These are phyloP conservation scores for Tokudaia tokunoshimensis DNA, from an alignment of 2,797 vertebrate species.

Conservation along the genomic window DNA sequence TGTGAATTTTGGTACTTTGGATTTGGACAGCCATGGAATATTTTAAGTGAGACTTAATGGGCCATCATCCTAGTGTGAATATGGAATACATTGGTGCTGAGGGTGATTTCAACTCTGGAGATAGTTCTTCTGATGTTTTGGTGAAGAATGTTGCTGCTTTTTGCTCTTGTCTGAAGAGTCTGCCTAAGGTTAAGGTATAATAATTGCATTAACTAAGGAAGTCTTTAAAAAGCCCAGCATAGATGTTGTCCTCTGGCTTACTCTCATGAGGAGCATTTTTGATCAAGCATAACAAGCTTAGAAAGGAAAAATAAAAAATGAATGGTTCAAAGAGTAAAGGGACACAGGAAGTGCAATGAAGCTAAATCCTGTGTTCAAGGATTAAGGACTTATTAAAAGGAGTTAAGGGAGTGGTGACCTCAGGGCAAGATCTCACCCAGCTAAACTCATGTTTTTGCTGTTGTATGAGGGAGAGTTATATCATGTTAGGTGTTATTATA, in stretches of 20 bases:
- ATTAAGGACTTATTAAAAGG: not conserved
- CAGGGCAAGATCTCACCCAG: not conserved
- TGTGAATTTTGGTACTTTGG: too few relatives aligned
- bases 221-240: too few relatives aligned
- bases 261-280: not conserved
- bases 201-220: not conserved
- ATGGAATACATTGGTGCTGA: too few relatives aligned
- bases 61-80: too few relatives aligned
- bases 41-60: too few relatives aligned
- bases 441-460: too few relatives aligned
- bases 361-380: not conserved
- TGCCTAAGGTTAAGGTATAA: too few relatives aligned
- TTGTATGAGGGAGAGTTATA: not conserved
- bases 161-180: too few relatives aligned
- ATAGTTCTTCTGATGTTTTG: too few relatives aligned
- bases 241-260: not conserved
- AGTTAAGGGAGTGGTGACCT: not conserved
- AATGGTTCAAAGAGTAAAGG: not conserved
- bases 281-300: not conserved
- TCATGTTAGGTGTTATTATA: not conserved
- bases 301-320: not conserved
- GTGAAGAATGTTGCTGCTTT: too few relatives aligned
- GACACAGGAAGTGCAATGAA: not conserved
- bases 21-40: too few relatives aligned
- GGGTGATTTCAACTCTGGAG: too few relatives aligned